A percentile compares a stretch with the other conserved stretches of the same genome.
These are phyloP conservation scores for Drosophila gaucha DNA, from an alignment of 2,888 invertebrate species.

Conservation along the genomic window DNA sequence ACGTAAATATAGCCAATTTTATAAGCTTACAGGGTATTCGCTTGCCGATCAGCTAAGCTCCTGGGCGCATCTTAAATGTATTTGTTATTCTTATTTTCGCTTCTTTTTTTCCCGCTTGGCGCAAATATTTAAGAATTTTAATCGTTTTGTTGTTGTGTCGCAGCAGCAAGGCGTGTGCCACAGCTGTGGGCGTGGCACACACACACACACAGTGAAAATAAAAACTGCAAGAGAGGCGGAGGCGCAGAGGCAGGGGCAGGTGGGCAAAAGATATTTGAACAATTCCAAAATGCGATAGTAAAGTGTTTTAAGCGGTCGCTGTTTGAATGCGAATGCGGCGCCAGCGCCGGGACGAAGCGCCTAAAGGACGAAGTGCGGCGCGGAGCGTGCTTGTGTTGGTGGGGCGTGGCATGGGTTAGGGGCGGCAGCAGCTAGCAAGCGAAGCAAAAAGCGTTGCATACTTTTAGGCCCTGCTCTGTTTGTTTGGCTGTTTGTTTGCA, in stretches of 20 bases:
- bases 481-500: conserved; percentile 34
- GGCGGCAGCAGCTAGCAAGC: conserved; percentile 17
- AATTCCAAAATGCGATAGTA: conserved; percentile 80
- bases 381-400: no score
- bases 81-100: not conserved
- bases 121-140: conserved; percentile 80
- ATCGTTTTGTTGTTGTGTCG: conserved; percentile 73
- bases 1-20: no score
- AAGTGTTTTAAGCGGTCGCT: conserved; percentile 80
- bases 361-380: no score
- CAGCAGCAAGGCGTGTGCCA: conserved; percentile 20
- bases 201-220: conserved; percentile 7
- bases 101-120: conserved; percentile 45
- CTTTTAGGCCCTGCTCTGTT: conserved; percentile 64
- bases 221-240: conserved; percentile 38
- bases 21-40: conserved; percentile 6
- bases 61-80: not conserved
- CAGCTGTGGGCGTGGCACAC: conserved; percentile 9
- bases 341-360: not conserved
- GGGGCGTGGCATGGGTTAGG: conserved; percentile 2
- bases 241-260: conserved; percentile 15
- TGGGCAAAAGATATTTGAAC: conserved; percentile 73
- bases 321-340: conserved; percentile 65
- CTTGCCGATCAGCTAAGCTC: not conserved
- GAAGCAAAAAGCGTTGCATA: conserved; percentile 64